Evolutionary conservation across 2,888 invertebrate genomes (phyloP), one percentile per base, ranked within the genome.

Genomic region (Leptogaster cylindrica): DNA sequence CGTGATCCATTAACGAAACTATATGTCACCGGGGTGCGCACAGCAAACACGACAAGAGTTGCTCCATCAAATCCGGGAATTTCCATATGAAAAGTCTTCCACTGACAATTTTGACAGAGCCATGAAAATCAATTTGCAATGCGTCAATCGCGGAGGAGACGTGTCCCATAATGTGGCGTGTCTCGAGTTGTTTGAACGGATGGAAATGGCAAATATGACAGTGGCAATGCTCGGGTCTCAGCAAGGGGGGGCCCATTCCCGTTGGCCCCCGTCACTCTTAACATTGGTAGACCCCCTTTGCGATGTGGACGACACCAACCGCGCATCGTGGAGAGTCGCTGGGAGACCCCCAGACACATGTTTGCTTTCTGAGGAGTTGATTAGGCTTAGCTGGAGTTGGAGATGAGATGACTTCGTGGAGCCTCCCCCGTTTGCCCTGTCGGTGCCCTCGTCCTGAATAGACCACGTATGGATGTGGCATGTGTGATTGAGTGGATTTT

Each of bases 51-150:
- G 18, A 3, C 8, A 50, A 50, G 55, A 44, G 61, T 20, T 27
- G 27, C 18, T 10, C 61, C 44, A 61, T 61, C 28, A 27, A 23
- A 18, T 28, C 6, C 61, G 23, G 20, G 44, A 8, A 61, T 63
- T 66, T 52, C 41, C 14, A 55, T 31, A 33, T 39, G 64, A 64
- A 36, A 58, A 41, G 41, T 44, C 55, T 20, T 51, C 65, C 68
- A 66, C 71, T 72, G 72, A 71, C 71, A 71, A 70, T 75, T 75
- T 74, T 75, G 76, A 76, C 74, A 75, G 73, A 73, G 73, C 74
- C 76, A 76, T 75, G 75, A 75, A 76, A 76, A 76, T 76, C 76
- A 76, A 76, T 76, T 76, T 76, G 76, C 76, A 75, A 76, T 74
- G 74, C 73, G 76, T 76, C 76, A 76, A 76, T 76, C 75, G 27